These are phyloP conservation scores for Cettia cetti DNA, from an alignment of 2,113 vertebrate species.

Conservation along the genomic window DNA sequence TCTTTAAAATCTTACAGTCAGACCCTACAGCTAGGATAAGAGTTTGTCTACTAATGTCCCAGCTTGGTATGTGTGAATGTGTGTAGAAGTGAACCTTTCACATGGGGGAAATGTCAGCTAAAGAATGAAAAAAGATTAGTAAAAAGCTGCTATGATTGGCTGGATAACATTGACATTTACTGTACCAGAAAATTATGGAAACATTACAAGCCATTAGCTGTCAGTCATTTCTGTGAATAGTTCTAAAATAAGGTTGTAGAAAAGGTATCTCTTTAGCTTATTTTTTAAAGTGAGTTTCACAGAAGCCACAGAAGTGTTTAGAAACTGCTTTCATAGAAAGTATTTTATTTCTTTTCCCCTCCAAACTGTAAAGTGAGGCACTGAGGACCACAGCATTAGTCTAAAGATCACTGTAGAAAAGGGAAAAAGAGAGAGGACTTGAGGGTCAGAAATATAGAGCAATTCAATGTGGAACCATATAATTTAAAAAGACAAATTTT, in stretches of 20 bases:
- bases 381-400: neutral
- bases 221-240: neutral
- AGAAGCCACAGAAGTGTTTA: neutral
- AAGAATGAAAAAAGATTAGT: neutral
- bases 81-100: neutral
- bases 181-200: slow-evolving; percentile 6
- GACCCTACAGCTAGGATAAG: neutral
- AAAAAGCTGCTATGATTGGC: neutral
- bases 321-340: neutral
- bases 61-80: rapidly evolving
- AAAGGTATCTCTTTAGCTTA: neutral
- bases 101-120: neutral
- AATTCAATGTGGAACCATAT: neutral
- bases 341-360: neutral
- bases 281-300: neutral
- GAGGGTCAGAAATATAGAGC: neutral
- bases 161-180: neutral
- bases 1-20: neutral
- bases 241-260: neutral
- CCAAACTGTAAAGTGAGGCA: neutral
- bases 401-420: neutral
- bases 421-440: neutral
- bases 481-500: neutral
- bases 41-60: neutral
- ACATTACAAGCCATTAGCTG: neutral